Evolutionary conservation across 2,113 vertebrate species (phyloP), one percentile per base, ranked within the genome.

Genomic region (Pachypanchax playfairii): DNA sequence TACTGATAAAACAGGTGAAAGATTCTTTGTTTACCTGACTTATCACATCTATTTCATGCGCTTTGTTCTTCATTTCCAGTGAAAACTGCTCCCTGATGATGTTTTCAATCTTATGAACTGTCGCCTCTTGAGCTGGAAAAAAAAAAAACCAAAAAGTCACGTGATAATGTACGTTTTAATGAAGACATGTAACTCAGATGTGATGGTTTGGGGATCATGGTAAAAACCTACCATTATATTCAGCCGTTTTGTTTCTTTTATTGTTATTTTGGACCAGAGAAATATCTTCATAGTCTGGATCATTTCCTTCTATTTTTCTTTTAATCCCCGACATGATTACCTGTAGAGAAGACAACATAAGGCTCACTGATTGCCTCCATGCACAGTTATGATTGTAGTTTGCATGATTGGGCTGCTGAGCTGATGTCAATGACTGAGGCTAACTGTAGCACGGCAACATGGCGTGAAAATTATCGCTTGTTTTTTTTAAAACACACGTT

Each of bases 1-100:
- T 3, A 36, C 35, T 14, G 35, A 13, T 14, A 41, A 6, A 17
- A 17, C 6, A 41, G n/a, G 18, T 42, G 0, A 57, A 44, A 20
- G 6, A 71, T n/a, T n/a, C n/a, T n/a, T n/a, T n/a, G n/a, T n/a
- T n/a, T 94, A 99, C 97, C 95, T 98, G 96, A 77, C 95, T 95
- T 55, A 99, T 99, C 54, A 99, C 94, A 89, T 98, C 96, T 69
- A 98, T 98, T 87, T 99, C 97, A 53, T 99, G 96, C 62, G 98
- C 97, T 84, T 99, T 99, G 88, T 94, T 99, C 91, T 96, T 99
- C 94, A 99, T 96, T 90, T 99, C 97, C 4, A 98, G 82, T 0
- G 94, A 89, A 90, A 99, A 99, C 62, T 99, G 97, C 28, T 98
- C 94, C 79, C 94, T 96, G 73, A 99, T 97, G 84, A 99, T 98